Percentiles rank a stretch among this genome's conserved stretches.
phyloP scores from a whole-genome alignment of 2,797 vertebrate genomes.

The Ispidina lecontei region DNA sequence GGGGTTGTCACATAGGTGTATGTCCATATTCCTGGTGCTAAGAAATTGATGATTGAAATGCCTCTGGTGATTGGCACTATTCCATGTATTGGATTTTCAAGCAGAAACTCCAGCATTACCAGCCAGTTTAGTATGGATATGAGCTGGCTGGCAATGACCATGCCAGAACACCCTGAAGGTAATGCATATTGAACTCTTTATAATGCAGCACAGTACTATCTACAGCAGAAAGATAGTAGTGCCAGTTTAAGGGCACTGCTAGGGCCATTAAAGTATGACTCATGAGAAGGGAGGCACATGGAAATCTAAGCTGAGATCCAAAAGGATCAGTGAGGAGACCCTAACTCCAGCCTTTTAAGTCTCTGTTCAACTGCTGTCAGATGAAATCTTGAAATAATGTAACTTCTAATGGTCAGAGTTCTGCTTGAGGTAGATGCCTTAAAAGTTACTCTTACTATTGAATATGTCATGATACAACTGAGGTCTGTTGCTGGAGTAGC shows the following conservation, averaged over 20 bases:
- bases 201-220: background rate
- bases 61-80: slow-evolving; percentile 86
- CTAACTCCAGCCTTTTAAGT: background rate
- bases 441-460: background rate
- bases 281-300: background rate
- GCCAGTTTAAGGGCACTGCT: background rate
- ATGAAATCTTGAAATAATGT: background rate
- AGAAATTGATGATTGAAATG: slow-evolving; percentile 83
- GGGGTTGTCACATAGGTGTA: slow-evolving; percentile 76
- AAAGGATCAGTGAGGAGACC: background rate
- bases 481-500: background rate
- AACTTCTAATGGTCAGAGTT: background rate
- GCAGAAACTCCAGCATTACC: slow-evolving; percentile 78
- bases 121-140: slow-evolving; percentile 81
- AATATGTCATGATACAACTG: background rate
- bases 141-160: slow-evolving; percentile 80
- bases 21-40: slow-evolving; percentile 86
- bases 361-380: background rate
- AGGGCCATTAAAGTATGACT: background rate
- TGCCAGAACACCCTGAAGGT: slow-evolving; percentile 87
- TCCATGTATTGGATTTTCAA: slow-evolving; percentile 80
- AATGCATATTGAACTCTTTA: background rate
- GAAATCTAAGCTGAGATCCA: background rate
- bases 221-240: background rate
- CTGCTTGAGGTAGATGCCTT: background rate